These are phyloP conservation scores for Steromphala cineraria DNA, from an alignment of 2,888 invertebrate species.

Conservation along the genomic window DNA sequence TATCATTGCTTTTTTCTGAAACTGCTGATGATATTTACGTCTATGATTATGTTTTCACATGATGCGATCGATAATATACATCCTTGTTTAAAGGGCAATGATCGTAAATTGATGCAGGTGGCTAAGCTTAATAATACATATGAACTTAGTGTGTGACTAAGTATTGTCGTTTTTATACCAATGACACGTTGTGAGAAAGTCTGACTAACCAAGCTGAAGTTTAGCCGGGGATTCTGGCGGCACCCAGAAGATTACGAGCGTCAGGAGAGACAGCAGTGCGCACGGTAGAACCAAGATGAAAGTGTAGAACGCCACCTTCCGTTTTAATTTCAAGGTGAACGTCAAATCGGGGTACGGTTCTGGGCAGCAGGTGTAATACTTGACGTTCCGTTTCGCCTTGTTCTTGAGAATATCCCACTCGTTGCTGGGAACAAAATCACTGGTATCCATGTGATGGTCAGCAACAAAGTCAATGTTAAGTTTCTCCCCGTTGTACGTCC, in stretches of 20 bases:
- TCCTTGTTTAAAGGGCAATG: too few species aligned
- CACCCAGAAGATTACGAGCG: conserved; percentile 74
- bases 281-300: conserved; percentile 74
- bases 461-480: conserved; percentile 58
- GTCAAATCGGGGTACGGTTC: conserved; percentile 71
- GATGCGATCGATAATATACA: neutral
- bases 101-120: too few species aligned
- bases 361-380: conserved; percentile 69
- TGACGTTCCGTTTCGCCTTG: conserved; percentile 61
- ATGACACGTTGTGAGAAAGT: too few species aligned
- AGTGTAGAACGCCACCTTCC: conserved; percentile 69
- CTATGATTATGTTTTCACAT: too few species aligned
- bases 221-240: conserved; percentile 75
- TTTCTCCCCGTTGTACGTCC: conserved; percentile 72
- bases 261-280: conserved; percentile 71
- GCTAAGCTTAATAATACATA: too few species aligned
- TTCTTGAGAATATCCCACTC: conserved; percentile 72
- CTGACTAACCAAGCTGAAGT: conserved; percentile 71
- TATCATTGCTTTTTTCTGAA: too few species aligned
- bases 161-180: too few species aligned
- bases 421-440: conserved; percentile 71
- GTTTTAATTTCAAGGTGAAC: conserved; percentile 61
- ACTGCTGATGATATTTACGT: too few species aligned
- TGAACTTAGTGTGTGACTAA: too few species aligned
- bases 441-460: conserved; percentile 52